phyloP scores from a whole-genome alignment of 2,113 vertebrate species.

The Aythya baeri region DNA sequence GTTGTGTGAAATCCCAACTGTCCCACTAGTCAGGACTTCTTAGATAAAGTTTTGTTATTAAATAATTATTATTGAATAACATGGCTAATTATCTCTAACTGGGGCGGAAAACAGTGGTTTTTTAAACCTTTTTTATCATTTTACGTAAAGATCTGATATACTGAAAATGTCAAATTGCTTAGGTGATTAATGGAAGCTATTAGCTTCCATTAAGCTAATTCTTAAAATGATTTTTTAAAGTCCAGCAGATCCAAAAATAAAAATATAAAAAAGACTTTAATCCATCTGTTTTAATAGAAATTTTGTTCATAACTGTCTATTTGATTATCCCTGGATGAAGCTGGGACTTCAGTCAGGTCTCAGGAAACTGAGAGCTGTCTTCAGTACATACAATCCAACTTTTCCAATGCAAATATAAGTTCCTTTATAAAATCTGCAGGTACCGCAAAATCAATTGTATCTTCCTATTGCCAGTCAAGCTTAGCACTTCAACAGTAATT shows the following conservation, averaged over 20 bases:
- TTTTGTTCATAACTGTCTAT: not conserved
- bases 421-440: conserved; percentile 1
- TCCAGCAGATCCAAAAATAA: not conserved
- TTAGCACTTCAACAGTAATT: conserved; percentile 42
- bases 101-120: not conserved
- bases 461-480: not conserved
- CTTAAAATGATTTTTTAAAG: not conserved
- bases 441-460: conserved; percentile 9
- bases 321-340: not conserved
- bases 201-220: not conserved
- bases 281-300: not conserved
- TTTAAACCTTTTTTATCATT: not conserved
- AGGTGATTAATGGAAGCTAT: not conserved
- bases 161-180: not conserved
- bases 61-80: not conserved
- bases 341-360: not conserved
- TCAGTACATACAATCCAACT: not conserved
- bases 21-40: not conserved
- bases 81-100: not conserved
- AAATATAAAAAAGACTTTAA: not conserved
- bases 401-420: not conserved
- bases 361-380: not conserved
- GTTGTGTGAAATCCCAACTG: not conserved
- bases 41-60: not conserved
- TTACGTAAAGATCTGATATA: not conserved